phyloP scores from a whole-genome alignment of 1,140 invertebrate species.

The Monomorium pharaonis region DNA sequence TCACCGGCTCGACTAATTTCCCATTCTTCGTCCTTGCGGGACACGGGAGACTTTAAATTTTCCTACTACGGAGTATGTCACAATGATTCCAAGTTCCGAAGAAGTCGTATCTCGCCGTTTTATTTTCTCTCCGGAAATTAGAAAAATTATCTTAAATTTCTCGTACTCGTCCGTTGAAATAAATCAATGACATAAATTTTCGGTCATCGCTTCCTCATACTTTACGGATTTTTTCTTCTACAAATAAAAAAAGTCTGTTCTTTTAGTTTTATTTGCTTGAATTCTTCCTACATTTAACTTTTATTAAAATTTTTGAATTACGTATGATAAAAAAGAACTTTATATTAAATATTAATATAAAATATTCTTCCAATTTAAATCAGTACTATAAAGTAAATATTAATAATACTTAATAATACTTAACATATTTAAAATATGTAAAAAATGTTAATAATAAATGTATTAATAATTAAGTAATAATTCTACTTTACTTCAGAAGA shows the following conservation, averaged over 20 bases:
- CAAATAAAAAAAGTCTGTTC: background rate
- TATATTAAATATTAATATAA: background rate
- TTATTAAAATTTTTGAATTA: background rate
- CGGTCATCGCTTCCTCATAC: background rate
- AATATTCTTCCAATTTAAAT: background rate
- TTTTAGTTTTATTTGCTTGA: background rate
- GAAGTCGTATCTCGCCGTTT: constrained; percentile 11
- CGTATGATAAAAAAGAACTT: background rate
- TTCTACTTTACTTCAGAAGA: background rate
- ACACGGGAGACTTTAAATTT: constrained; percentile 17
- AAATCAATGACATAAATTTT: constrained; percentile 28
- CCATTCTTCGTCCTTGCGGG: constrained; percentile 7
- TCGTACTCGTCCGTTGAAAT: background rate
- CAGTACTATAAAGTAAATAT: background rate
- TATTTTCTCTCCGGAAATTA: constrained; percentile 26
- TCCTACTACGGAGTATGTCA: background rate
- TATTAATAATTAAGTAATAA: too few species aligned
- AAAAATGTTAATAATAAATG: background rate
- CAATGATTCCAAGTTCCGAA: constrained; percentile 7
- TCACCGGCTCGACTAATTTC: constrained; percentile 31
- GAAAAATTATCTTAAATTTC: constrained; percentile 36
- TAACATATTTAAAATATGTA: background rate
- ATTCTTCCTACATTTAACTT: background rate
- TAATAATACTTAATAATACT: background rate
- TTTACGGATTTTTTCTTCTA: background rate